Evolutionary conservation across 1,140 invertebrate genomes (phyloP).

Genomic region (Venturia canescens): DNA sequence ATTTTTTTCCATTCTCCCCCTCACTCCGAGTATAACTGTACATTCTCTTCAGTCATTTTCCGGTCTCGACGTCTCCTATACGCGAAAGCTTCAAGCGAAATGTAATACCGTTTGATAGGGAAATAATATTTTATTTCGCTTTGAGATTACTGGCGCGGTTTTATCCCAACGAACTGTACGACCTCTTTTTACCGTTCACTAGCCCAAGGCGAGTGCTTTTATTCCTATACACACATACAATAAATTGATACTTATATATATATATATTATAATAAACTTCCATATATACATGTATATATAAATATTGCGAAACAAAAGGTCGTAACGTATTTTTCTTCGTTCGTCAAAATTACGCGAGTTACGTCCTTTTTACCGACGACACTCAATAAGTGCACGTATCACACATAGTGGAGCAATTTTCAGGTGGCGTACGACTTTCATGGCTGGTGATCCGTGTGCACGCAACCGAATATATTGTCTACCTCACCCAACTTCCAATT

Average conservation of each 20-base stretch:
- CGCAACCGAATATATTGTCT: slow-evolving; percentile 34
- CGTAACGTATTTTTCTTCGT: too few relatives aligned
- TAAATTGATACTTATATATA: slow-evolving; percentile 17
- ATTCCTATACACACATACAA: slow-evolving; percentile 3
- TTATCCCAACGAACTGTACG: slow-evolving; percentile 58
- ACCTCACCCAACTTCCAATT: neutral
- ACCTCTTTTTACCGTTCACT: slow-evolving; percentile 39
- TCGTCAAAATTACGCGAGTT: neutral
- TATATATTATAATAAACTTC: too few relatives aligned
- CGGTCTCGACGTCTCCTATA: slow-evolving; percentile 20
- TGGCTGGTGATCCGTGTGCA: slow-evolving; percentile 21
- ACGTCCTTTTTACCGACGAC: neutral
- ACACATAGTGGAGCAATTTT: slow-evolving; percentile 12
- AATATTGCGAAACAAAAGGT: too few relatives aligned
- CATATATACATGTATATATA: too few relatives aligned
- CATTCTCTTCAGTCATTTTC: neutral
- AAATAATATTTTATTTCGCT: slow-evolving; percentile 73
- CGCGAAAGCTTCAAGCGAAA: slow-evolving; percentile 60
- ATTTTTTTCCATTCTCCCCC: slow-evolving; percentile 8
- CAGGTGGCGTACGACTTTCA: slow-evolving; percentile 28
- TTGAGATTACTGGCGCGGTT: slow-evolving; percentile 59
- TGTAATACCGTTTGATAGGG: slow-evolving; percentile 71
- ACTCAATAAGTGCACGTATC: neutral
- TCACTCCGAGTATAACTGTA: slow-evolving; percentile 22
- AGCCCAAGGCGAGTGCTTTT: slow-evolving; percentile 33